phyloP scores from a whole-genome alignment of 2,888 invertebrate genomes.

The Scelioninae gen. 2 region DNA sequence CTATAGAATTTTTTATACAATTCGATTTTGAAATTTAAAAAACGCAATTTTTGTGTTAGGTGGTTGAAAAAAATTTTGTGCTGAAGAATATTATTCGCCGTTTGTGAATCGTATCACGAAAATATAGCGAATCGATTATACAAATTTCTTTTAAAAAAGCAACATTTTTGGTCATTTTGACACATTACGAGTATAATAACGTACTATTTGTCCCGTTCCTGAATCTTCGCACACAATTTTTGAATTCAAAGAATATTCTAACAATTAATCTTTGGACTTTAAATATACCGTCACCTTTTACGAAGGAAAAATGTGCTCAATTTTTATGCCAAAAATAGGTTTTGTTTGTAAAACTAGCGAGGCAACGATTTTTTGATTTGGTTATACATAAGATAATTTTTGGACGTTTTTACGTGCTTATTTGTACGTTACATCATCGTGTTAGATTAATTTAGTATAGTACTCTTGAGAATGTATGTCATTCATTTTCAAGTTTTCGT shows the following conservation, averaged over 20 bases:
- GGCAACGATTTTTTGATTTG: constrained; percentile 21
- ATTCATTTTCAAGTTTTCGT: constrained; percentile 10
- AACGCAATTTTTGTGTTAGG: no score
- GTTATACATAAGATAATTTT: constrained; percentile 33
- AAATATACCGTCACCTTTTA: constrained; percentile 13
- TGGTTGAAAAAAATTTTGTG: no score
- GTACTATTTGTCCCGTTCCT: background rate
- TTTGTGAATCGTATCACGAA: no score
- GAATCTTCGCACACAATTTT: constrained; percentile 6
- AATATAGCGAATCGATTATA: no score
- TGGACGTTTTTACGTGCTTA: constrained; percentile 28
- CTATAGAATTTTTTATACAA: no score
- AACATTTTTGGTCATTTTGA: background rate
- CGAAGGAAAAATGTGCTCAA: constrained; percentile 29
- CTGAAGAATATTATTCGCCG: no score
- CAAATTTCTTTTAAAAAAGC: no score
- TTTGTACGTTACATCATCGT: constrained; percentile 12
- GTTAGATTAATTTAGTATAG: constrained; percentile 21
- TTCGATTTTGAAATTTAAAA: no score
- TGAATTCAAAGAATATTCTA: constrained; percentile 11
- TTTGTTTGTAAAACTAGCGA: constrained; percentile 27
- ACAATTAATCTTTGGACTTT: constrained; percentile 21
- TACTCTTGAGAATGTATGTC: background rate
- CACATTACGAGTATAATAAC: no score
- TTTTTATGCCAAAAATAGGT: constrained; percentile 41